A percentile compares a stretch with the other conserved stretches of the same genome.
phyloP scores from a whole-genome alignment of 2,797 vertebrate genomes.

The Pseudomugil gertrudae region DNA sequence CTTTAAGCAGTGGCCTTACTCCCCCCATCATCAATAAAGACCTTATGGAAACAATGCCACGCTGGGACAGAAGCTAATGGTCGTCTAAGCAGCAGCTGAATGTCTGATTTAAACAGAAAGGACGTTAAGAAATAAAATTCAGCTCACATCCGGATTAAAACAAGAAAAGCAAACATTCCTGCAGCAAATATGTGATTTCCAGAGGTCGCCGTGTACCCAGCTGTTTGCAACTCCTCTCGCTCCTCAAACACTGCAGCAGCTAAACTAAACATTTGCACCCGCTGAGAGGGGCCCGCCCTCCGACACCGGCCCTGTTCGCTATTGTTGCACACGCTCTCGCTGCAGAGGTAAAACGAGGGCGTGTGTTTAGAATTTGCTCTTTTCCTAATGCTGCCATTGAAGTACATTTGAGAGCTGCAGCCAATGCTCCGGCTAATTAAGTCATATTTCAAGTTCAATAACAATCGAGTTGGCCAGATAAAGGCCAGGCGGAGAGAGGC shows the following conservation, averaged over 20 bases:
- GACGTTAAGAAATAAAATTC: not conserved
- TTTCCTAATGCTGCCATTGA: conserved; percentile 63
- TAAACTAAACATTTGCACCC: conserved; percentile 67
- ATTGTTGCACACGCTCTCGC: conserved; percentile 40
- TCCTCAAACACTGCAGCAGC: conserved; percentile 44
- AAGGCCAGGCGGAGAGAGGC: conserved; percentile 61
- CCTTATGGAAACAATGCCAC: not conserved
- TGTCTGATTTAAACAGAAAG: not conserved
- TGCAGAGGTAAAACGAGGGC: conserved; percentile 64
- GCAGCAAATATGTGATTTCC: conserved; percentile 44
- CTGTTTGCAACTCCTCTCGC: conserved; percentile 48
- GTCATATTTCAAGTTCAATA: conserved; percentile 81
- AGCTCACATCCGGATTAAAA: not conserved
- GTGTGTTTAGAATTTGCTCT: conserved; percentile 70
- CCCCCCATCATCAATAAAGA: not conserved
- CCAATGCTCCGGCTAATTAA: conserved; percentile 79
- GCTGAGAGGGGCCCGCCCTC: conserved; percentile 47
- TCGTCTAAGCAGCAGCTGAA: not conserved
- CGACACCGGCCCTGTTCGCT: conserved; percentile 54
- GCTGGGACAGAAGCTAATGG: not conserved
- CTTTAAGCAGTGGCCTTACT: not conserved
- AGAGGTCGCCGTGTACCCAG: conserved; percentile 50
- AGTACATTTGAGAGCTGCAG: conserved; percentile 74
- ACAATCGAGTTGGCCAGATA: conserved; percentile 70
- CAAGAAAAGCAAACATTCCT: conserved; percentile 23